These are phyloP conservation scores for Cryptophagus acutangulus DNA, from an alignment of 2,888 invertebrate species.

Conservation along the genomic window DNA sequence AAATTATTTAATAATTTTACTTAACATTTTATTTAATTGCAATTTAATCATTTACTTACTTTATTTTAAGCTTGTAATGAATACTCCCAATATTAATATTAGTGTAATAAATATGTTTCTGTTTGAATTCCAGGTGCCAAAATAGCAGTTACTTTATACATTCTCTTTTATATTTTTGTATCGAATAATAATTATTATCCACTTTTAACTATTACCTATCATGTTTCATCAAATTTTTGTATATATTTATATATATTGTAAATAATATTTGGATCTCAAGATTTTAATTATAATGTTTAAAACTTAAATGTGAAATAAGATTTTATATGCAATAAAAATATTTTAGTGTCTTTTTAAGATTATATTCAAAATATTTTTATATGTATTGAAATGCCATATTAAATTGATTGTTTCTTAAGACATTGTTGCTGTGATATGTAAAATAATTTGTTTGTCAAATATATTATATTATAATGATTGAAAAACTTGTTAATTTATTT, in stretches of 20 bases:
- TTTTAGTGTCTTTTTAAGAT: neutral
- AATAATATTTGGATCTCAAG: constrained; percentile 19
- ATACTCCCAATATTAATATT: neutral
- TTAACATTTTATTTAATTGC: constrained; percentile 1
- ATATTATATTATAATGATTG: too few relatives aligned
- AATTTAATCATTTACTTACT: neutral
- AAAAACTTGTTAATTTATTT: too few relatives aligned
- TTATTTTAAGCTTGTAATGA: neutral
- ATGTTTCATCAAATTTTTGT: constrained; percentile 12
- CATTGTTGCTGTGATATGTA: constrained; percentile 39
- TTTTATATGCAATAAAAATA: constrained; percentile 10
- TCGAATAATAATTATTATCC: constrained; percentile 1
- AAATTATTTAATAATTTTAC: too few relatives aligned
- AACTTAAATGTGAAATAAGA: constrained; percentile 11
- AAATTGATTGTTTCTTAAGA: constrained; percentile 17
- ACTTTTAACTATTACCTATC: constrained; percentile 3
- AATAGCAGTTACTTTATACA: constrained; percentile 18
- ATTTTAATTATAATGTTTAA: constrained; percentile 15
- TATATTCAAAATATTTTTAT: constrained; percentile 24
- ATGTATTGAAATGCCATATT: constrained; percentile 33
- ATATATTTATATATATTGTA: constrained; percentile 14
- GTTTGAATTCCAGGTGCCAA: constrained; percentile 41
- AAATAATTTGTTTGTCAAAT: constrained; percentile 23
- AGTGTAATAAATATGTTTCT: neutral
- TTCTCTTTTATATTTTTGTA: constrained; percentile 12